Evolutionary conservation across 2,888 invertebrate species (phyloP), one percentile per base, ranked within the genome.

Genomic region (Xestia c-nigrum): DNA sequence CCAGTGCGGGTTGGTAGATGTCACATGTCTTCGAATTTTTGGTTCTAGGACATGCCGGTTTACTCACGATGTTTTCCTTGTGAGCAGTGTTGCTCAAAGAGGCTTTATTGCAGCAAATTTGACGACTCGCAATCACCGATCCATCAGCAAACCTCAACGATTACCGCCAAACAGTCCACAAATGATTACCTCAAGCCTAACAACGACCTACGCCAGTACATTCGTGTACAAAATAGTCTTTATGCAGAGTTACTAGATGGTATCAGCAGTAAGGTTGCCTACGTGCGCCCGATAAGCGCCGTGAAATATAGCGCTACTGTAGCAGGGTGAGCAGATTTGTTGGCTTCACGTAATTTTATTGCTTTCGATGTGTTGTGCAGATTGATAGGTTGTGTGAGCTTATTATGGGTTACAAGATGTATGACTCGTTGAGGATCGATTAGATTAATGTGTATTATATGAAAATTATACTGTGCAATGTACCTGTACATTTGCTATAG

Each of bases 231-330:
- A 85, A 84, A 77, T 85, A 78, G 72, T 72, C 74, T 85, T 74
- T 66, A 84, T 74, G 74, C 71, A 59, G 50, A 76, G 67, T 78
- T 74, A 38, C 88, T 87, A 91, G 92, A 92, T 92, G 76, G 14
- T 92, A 92, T 92, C 92, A 72, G 70, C 24, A n/a, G 74, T 84
- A 87, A 91, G 92, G 91, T 88, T 90, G 89, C 90, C 87, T 91
- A 91, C 91, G 90, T 91, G 91, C 73, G 87, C 75, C 85, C 87
- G 92, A 91, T 92, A 92, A 91, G 87, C 76, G 31, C 47, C 59
- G 87, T 91, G 89, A 91, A 91, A 90, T 92, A 91, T 90, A 82
- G 74, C 71, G 78, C 83, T 84, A 74, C 80, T 72, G 83, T 64
- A 78, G 61, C 68, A 31, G 59, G 72, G 80, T 76, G 69, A 69